phyloP scores from a whole-genome alignment of 2,888 invertebrate species.

The Seira sanloemensis region DNA sequence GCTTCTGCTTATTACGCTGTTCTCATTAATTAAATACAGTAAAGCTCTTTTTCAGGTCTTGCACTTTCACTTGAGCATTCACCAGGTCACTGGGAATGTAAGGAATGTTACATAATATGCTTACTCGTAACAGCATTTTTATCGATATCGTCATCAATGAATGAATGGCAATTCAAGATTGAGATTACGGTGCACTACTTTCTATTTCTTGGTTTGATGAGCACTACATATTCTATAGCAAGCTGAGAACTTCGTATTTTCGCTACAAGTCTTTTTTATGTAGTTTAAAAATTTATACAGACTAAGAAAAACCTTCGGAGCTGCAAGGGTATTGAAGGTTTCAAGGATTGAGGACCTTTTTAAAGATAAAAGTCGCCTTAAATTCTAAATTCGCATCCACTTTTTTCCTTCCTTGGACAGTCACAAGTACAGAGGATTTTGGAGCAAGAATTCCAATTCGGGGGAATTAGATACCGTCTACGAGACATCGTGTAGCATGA shows the following conservation, averaged over 20 bases:
- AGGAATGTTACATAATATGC: no score
- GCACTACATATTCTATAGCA: background rate
- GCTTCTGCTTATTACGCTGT: no score
- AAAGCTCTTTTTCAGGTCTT: no score
- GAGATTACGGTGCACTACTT: slow-evolving; percentile 15
- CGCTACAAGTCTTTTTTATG: background rate
- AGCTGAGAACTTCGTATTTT: background rate
- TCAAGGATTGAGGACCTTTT: no score
- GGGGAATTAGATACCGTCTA: background rate
- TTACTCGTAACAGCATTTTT: no score
- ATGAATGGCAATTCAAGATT: slow-evolving; percentile 29
- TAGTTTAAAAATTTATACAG: background rate
- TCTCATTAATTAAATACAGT: no score
- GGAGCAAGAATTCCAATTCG: background rate
- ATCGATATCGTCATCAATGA: slow-evolving; percentile 23
- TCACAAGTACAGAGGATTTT: background rate
- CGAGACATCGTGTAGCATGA: background rate
- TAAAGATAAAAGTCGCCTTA: no score
- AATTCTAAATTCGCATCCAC: no score
- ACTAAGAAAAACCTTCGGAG: background rate
- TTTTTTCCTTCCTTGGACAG: background rate
- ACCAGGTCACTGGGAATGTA: no score
- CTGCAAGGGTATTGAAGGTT: background rate
- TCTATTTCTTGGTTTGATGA: background rate
- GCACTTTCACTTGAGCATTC: no score